phyloP scores from a whole-genome alignment of 2,113 vertebrate genomes.

The Bos taurus region DNA sequence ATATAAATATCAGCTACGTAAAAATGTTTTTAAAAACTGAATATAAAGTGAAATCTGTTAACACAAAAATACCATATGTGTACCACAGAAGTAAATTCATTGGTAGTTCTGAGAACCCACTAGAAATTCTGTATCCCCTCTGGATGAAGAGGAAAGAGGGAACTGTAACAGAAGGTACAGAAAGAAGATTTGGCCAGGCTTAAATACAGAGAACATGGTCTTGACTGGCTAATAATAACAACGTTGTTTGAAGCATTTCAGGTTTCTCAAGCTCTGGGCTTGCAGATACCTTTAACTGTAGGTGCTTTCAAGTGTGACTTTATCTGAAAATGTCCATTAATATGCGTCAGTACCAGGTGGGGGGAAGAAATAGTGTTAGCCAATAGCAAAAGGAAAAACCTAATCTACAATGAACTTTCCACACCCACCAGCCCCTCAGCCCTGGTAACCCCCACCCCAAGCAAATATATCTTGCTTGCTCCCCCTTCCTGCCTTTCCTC shows the following conservation, averaged over 20 bases:
- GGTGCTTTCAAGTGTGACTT: background rate
- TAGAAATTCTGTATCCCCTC: background rate
- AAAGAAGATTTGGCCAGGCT: background rate
- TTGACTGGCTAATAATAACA: background rate
- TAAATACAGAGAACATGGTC: background rate
- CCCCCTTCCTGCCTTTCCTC: background rate
- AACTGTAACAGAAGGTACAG: background rate
- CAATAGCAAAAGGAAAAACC: background rate
- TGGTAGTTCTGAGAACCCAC: background rate
- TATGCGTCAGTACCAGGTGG: background rate
- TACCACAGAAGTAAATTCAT: background rate
- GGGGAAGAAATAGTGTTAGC: background rate
- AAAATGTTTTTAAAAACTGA: background rate
- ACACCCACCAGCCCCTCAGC: fast-evolving
- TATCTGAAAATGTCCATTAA: background rate
- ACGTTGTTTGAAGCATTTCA: background rate
- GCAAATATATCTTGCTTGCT: background rate
- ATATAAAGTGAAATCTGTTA: background rate
- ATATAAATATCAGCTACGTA: background rate
- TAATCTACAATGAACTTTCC: background rate
- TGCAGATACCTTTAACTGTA: background rate
- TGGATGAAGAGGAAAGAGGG: background rate
- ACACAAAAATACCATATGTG: background rate
- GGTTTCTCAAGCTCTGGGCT: background rate
- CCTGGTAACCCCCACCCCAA: background rate